Evolutionary conservation across 2,113 vertebrate species (phyloP), one percentile per base, ranked within the genome.

Genomic region (Naja naja): DNA sequence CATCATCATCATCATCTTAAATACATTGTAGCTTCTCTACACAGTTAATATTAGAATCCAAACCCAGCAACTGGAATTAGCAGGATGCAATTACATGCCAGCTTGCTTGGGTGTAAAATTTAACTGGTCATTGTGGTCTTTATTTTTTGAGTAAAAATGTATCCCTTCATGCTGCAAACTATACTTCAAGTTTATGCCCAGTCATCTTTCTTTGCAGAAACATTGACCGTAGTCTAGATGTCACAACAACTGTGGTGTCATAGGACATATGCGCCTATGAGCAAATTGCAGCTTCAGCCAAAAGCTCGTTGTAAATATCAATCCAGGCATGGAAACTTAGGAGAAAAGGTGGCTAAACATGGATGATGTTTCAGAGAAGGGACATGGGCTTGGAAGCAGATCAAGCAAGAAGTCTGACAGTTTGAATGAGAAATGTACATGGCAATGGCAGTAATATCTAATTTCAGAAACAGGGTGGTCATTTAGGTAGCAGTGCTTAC

Each of bases 401-500:
- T 89, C 74, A 87, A 64, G 47, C 55, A 89, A 64, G 45, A 64
- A 47, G 3, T 39, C 43, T 89, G 90, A 91, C 88, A 91, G 74
- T 74, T 87, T 86, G 88, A 14, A 10, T 47, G 6, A 55, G 7
- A 92, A 69, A 60, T 87, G 91, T 85, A n/a, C 53, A 49, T 64
- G 55, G 0, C 14, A 4, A 69, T 53, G 25, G 54, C 86, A 90
- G 1, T 0, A 93, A 87, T 9, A 95, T 93, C 30, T 88, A 88
- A 87, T 54, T 54, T 95, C 93, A 94, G 91, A 91, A 52, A 5
- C 1, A 14, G 87, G 85, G 89, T 91, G 7, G 8, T 85, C 45
- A 58, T 93, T 60, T 16, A 89, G 92, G 81, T 56, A 94, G 94
- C 93, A 81, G 88, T 30, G 95, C 94, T 91, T 47, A 92, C 91